Evolutionary conservation across 2,797 vertebrate species (phyloP), one percentile per base, ranked within the genome.

Genomic region (Pristis pectinata): DNA sequence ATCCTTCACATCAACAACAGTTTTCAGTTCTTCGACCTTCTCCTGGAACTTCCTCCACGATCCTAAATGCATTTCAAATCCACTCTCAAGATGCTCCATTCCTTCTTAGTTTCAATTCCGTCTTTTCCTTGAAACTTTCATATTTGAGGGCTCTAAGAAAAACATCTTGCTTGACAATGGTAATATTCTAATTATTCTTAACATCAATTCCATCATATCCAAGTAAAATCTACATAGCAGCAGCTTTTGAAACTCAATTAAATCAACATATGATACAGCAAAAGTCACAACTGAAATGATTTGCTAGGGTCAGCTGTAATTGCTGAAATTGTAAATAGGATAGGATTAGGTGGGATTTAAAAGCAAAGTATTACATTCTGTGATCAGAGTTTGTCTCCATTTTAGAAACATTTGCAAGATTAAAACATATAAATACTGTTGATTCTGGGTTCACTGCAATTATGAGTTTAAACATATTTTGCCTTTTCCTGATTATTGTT

Each of bases 301-400:
- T 96, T 95, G 95, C 89, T 96, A 95, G 95, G 94, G 95, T 95
- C 96, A 87, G 80, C 95, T 27, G 22, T 53, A n/a, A 93, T 34
- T 95, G 96, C 91, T 11, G 93, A 94, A 95, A 95, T 94, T 95
- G 77, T 95, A 96, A 96, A 95, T 80, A 91, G 95, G 95, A 96
- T 95, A 95, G 96, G 96, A 96, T 94, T 95, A 96, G 96, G 94
- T 44, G 94, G 95, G 95, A 96, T 97, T 97, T 96, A 96, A 96
- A 96, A 95, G 95, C 11, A 74, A 19, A 96, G 93, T 74, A 95
- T 95, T 96, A 95, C 24, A 96, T 95, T 96, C 85, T 94, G 95
- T 77, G 94, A 95, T 94, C 44, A 77, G 89, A 95, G 37, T 83
- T 94, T 34, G 94, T 94, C 95, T 94, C 59, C 37, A 41, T 30